Conservation (phyloP, 2,888 invertebrate species). For the Sarcophaga rosellei region DNA sequence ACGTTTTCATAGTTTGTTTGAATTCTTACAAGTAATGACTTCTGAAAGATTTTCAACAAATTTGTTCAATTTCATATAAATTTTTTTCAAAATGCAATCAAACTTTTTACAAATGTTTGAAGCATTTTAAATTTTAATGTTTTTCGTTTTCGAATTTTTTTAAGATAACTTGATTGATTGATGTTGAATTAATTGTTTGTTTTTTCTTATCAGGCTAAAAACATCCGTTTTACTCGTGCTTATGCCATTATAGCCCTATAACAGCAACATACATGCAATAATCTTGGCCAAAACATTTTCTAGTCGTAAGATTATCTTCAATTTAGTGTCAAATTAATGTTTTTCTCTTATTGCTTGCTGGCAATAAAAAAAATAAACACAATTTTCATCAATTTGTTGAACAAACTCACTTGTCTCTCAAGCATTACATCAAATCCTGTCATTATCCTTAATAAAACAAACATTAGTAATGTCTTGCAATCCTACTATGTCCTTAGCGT, state of each 20-base stretch:
- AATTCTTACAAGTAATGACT: too few species aligned
- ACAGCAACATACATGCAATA: too few species aligned
- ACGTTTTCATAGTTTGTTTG: too few species aligned
- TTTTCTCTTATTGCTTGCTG: neutral
- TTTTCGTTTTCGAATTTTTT: too few species aligned
- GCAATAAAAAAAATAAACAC: neutral
- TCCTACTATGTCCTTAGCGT: neutral
- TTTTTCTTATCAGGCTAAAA: neutral
- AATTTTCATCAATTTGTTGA: neutral
- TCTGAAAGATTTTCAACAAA: too few species aligned
- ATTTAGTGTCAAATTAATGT: slow-evolving; percentile 56
- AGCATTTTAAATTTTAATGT: too few species aligned
- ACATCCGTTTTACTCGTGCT: neutral
- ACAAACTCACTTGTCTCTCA: slow-evolving; percentile 42
- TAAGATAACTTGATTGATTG: slow-evolving; percentile 15
- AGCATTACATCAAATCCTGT: slow-evolving; percentile 34
- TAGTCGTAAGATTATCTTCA: slow-evolving; percentile 21
- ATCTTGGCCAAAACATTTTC: too few species aligned
- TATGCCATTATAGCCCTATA: neutral
- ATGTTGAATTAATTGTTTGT: slow-evolving; percentile 27
- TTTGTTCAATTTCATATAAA: too few species aligned
- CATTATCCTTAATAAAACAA: slow-evolving; percentile 56
- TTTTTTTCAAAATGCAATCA: too few species aligned
- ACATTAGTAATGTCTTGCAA: slow-evolving; percentile 9
- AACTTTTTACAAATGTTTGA: too few species aligned